Conservation (phyloP, 2,888 invertebrate species). For the Agonopterix subpropinquella region DNA sequence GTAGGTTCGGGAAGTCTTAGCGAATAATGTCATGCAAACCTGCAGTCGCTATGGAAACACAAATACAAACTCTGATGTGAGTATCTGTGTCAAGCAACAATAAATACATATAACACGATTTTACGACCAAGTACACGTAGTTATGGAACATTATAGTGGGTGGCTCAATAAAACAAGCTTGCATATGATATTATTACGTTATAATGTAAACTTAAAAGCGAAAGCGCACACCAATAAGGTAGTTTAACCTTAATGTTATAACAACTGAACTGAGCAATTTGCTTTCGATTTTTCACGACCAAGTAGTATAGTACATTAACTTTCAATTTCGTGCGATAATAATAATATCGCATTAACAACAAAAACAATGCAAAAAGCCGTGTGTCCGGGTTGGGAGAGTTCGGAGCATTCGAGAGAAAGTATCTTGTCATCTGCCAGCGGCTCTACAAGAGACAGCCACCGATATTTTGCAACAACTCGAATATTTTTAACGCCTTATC, state of each 20-base stretch:
- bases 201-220: constrained; percentile 18
- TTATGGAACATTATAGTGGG: constrained; percentile 2
- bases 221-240: constrained; percentile 24
- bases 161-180: constrained; percentile 12
- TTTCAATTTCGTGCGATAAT: constrained; percentile 60
- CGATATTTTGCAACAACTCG: constrained; percentile 46
- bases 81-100: too few species aligned
- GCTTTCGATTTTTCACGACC: constrained; percentile 54
- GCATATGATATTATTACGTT: constrained; percentile 4
- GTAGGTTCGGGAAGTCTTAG: not conserved
- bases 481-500: constrained; percentile 32
- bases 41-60: too few species aligned
- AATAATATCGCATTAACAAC: constrained; percentile 58
- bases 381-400: constrained; percentile 52
- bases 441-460: constrained; percentile 22
- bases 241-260: constrained; percentile 31
- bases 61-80: too few species aligned
- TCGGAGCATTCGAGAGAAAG: constrained; percentile 52
- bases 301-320: constrained; percentile 49
- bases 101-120: too few species aligned
- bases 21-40: too few species aligned
- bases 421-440: constrained; percentile 48
- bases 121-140: too few species aligned
- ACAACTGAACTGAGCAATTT: constrained; percentile 38
- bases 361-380: constrained; percentile 59